Conservation (phyloP, 2,797 vertebrate genomes). For the Acipenser oxyrinchus region DNA sequence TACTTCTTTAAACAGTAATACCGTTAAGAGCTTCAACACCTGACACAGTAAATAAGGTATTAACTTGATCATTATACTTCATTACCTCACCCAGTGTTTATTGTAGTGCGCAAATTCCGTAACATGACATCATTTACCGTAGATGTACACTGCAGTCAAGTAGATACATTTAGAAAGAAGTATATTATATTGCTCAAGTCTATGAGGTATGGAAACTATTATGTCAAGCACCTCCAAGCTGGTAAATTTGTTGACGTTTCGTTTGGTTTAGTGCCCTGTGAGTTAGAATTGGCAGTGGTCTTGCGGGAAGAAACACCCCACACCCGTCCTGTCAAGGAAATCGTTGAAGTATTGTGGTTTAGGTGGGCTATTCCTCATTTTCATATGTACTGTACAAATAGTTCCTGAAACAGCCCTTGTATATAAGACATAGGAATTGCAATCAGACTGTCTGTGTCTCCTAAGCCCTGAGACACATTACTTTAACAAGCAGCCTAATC, state of each 20-base stretch:
- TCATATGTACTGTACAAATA: neutral
- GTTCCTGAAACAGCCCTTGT: neutral
- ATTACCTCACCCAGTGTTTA: neutral
- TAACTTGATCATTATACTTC: neutral
- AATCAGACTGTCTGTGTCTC: neutral
- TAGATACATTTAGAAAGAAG: neutral
- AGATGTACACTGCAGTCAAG: neutral
- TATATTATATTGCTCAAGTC: neutral
- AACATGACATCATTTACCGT: neutral
- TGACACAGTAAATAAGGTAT: neutral
- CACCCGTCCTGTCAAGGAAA: neutral
- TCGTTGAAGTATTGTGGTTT: slow-evolving; percentile 7
- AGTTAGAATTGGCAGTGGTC: neutral
- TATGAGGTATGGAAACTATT: neutral
- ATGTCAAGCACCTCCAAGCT: neutral
- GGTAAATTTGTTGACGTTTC: neutral
- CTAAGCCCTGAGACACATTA: neutral
- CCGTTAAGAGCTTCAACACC: neutral
- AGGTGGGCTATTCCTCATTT: slow-evolving; percentile 3
- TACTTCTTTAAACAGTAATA: too few relatives aligned
- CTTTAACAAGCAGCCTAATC: neutral
- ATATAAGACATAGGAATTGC: neutral
- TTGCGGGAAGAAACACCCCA: neutral
- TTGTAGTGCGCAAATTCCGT: neutral
- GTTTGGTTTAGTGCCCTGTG: neutral